Evolutionary conservation across 2,888 invertebrate species (phyloP), one percentile per base, ranked within the genome.

Genomic region (Brachylomia viminalis): DNA sequence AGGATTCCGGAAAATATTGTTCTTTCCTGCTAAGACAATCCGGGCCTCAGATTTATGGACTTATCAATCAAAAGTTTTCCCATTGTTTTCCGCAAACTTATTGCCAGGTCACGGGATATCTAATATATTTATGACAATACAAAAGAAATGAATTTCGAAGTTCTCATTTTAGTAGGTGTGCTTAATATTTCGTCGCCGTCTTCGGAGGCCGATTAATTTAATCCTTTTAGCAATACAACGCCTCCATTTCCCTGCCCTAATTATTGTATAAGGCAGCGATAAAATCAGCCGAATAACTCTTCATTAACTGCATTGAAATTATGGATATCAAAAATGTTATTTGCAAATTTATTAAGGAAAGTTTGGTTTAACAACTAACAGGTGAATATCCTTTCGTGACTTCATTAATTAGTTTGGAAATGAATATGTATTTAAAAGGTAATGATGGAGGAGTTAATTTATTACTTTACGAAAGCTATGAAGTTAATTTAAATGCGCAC

Each of bases 41-140:
- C 71, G 54, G 33, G 13, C 64, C 80, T 87, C 38, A 85, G 79
- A 77, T 91, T 91, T 90, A 88, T 90, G 75, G 84, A 88, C 86
- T 87, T 91, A 89, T 92, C 90, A 90, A 90, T 91, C 90, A 90
- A 90, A 91, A 91, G 88, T 91, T 92, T 77, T 52, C 66, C 82
- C 82, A 88, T 92, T 90, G 89, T 91, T 90, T 85, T 81, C 49
- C 77, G 65, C 72, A 56, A 88, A 87, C 83, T 90, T 88, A 87
- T 83, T 85, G 82, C 73, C 79, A 82, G 80, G 71, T 83, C 81
- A 84, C 68, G 76, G 58, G 56, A 74, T 71, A 61, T 74, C 74
- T 77, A 77, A 74, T 85, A 79, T 76, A 82, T 82, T 82, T 80
- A 86, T 77, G 73, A 73, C 65, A 77, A 69, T 69, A 76, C 80